Evolutionary conservation across 2,797 vertebrate species (phyloP).

Genomic region (Falco concolor): DNA sequence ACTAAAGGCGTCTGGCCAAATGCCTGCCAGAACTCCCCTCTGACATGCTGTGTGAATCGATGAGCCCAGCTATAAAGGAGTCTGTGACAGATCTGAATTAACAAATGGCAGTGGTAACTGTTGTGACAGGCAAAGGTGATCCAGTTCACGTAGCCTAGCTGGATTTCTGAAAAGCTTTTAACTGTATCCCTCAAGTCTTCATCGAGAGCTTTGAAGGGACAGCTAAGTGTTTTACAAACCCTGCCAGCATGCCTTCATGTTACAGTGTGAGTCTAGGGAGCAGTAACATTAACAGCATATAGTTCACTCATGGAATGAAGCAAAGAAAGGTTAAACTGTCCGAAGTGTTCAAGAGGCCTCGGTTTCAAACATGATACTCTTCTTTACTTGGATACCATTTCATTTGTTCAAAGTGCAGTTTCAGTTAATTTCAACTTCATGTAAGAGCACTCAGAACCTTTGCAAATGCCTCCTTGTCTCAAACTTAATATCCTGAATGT

Average conservation of each 20-base stretch:
- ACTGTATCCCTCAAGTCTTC: neutral
- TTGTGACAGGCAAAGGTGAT: neutral
- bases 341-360: neutral
- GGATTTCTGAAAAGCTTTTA: neutral
- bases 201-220: neutral
- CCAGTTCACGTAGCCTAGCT: neutral
- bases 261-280: neutral
- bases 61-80: neutral
- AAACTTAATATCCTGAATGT: neutral
- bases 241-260: neutral
- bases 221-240: neutral
- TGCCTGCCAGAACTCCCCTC: neutral
- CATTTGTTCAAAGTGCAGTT: neutral
- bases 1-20: neutral
- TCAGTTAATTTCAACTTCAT: neutral
- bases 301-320: neutral
- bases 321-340: neutral
- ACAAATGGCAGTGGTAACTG: neutral
- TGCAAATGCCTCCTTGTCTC: neutral
- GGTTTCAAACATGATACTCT: neutral
- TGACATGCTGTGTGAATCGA: neutral
- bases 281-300: neutral
- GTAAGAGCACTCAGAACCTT: neutral
- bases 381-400: neutral
- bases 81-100: neutral